Percentiles rank a stretch among this genome's conserved stretches.
Conservation (phyloP, 2,888 invertebrate species). For the Protodeltote pygarga region DNA sequence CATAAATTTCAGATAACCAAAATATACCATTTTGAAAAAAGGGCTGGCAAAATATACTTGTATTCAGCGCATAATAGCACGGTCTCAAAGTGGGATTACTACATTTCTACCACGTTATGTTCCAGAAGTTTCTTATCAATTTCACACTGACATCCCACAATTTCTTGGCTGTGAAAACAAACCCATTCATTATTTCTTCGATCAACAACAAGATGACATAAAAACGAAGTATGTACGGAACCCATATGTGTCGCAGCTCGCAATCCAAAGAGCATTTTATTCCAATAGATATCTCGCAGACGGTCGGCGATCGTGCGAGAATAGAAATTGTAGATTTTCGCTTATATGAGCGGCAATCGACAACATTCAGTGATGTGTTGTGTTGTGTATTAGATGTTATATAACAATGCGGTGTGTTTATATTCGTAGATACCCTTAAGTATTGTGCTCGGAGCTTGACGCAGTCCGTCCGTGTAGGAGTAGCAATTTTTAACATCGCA, state of each 20-base stretch:
- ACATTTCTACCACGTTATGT: too few relatives aligned
- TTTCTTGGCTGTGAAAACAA: conserved; percentile 9
- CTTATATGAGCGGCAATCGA: conserved; percentile 39
- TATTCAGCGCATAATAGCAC: too few relatives aligned
- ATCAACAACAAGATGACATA: conserved; percentile 18
- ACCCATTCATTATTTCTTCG: conserved; percentile 17
- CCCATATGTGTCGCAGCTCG: conserved; percentile 39
- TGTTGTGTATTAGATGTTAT: conserved; percentile 25
- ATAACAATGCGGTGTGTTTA: conserved; percentile 15
- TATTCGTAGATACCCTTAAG: too few relatives aligned
- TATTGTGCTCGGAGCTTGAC: too few relatives aligned
- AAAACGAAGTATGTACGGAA: conserved; percentile 22
- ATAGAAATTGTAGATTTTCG: conserved; percentile 51
- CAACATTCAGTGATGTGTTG: conserved; percentile 28
- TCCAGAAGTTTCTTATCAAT: too few relatives aligned
- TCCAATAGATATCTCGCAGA: conserved; percentile 35
- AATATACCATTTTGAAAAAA: too few relatives aligned
- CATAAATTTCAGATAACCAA: too few relatives aligned
- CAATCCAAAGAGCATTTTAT: conserved; percentile 40
- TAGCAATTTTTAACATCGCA: too few relatives aligned
- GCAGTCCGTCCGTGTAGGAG: too few relatives aligned
- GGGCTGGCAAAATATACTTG: too few relatives aligned
- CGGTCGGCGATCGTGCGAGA: conserved; percentile 38
- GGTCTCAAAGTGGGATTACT: too few relatives aligned
- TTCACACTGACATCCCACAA: background rate